Conservation (phyloP, 53 echinoderm and acorn worm species). For the Patiria pectinifera region DNA sequence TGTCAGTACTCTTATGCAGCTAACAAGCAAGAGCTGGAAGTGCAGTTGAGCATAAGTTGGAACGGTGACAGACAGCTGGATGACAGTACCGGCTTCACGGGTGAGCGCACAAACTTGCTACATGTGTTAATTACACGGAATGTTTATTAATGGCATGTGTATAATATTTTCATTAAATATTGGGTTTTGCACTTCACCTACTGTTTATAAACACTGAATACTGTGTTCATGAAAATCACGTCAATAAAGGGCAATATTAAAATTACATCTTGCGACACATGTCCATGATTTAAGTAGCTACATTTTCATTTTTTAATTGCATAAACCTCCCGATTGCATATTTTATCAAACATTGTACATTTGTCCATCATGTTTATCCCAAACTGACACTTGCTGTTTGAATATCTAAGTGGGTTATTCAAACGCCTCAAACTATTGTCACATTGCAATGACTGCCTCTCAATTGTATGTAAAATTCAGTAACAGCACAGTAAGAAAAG, state of each 20-base stretch:
- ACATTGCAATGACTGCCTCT: too few species aligned
- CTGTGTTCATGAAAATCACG: too few species aligned
- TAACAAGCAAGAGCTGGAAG: conserved; percentile 23
- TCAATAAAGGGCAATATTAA: too few species aligned
- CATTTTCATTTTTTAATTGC: neutral
- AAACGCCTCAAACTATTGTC: neutral
- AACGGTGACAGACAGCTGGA: conserved; percentile 42
- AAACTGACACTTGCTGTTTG: neutral
- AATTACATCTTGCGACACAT: too few species aligned
- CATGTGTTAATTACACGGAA: too few species aligned
- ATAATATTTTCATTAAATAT: too few species aligned
- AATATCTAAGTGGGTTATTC: neutral
- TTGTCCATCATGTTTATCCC: neutral
- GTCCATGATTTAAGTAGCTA: too few species aligned
- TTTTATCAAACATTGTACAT: neutral
- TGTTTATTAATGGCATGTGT: too few species aligned
- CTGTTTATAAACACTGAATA: too few species aligned
- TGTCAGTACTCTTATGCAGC: conserved; percentile 41
- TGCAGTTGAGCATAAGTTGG: conserved; percentile 44
- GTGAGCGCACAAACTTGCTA: neutral
- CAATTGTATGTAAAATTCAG: too few species aligned
- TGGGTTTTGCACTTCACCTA: too few species aligned
- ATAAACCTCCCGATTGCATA: neutral
- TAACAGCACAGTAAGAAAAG: too few species aligned
- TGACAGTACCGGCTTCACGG: conserved; percentile 30